phyloP scores from a whole-genome alignment of 2,113 vertebrate genomes.

The Eubucco bourcierii region DNA sequence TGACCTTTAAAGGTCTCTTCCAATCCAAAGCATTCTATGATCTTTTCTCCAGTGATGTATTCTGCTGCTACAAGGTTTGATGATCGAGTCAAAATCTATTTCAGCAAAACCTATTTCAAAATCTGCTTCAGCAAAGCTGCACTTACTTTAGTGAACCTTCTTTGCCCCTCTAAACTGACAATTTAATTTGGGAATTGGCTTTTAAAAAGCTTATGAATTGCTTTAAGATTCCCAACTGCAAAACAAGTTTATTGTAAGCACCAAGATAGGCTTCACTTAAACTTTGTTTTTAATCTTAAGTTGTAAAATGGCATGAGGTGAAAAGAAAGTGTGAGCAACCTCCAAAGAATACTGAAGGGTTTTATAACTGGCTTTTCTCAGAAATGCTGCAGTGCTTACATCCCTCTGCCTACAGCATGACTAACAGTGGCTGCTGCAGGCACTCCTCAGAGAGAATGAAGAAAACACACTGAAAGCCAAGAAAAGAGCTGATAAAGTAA shows the following conservation, averaged over 20 bases:
- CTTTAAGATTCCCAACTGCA: neutral
- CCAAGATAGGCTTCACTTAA: neutral
- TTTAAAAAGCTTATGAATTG: neutral
- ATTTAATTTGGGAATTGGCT: neutral
- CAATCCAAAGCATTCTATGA: neutral
- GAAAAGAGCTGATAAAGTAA: neutral
- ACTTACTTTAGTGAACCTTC: neutral
- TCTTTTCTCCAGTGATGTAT: neutral
- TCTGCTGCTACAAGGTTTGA: neutral
- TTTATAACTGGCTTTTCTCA: neutral
- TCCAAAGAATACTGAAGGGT: neutral
- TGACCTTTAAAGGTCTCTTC: neutral
- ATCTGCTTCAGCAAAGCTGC: neutral
- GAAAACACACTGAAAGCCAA: neutral
- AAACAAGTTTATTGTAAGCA: neutral
- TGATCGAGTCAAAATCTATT: neutral
- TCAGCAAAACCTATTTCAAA: neutral
- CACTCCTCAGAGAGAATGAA: slow-evolving; percentile 2
- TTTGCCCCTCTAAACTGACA: neutral
- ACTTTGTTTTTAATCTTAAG: neutral
- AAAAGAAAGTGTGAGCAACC: neutral
- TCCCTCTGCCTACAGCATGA: neutral
- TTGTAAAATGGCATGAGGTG: neutral
- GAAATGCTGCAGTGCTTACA: neutral
- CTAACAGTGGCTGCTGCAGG: neutral